Evolutionary conservation across 1,140 invertebrate genomes (phyloP), one percentile per base, ranked within the genome.

Genomic region (Oncopodura yosiiana): DNA sequence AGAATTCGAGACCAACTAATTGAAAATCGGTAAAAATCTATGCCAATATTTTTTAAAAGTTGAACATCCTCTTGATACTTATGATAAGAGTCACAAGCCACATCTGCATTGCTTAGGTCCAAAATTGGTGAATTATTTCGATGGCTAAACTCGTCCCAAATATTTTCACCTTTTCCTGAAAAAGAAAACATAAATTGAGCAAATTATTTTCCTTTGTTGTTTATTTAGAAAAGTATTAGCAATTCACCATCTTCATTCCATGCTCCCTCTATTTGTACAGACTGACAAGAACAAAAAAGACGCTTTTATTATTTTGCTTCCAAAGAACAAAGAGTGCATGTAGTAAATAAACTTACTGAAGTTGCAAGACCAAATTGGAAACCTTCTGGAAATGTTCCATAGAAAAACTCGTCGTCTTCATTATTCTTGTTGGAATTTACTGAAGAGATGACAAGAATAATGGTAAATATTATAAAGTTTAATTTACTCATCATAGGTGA

Each of bases 11-110:
- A 69, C 82, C 82, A 84, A 1, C 79, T 77, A 52, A 84, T 70
- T 0, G 81, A 84, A 67, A 84, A 83, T n/a, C 81, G 73, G 65
- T 83, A 84, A n/a, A n/a, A n/a, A n/a, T n/a, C n/a, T n/a, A n/a
- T n/a, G n/a, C 63, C 63, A 19, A 64, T 34, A 11, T 36, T 49
- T 46, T 62, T 59, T 4, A 65, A 30, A 19, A 62, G 45, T 39
- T 56, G 24, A 16, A 65, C 56, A 60, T 65, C 64, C 21, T 62
- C 55, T 12, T 29, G 26, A 46, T 62, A 65, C 27, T 64, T 62
- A n/a, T 65, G 43, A 32, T 65, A 65, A 24, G 57, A 60, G 39
- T 62, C 58, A 14, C 56, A 62, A 18, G 60, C 52, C 8, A 52
- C 41, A 29, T 61, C 79, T 0, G 78, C 82, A 42, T 69, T 74